phyloP scores from a whole-genome alignment of 2,888 invertebrate species.

The Drosophila maculinotata region DNA sequence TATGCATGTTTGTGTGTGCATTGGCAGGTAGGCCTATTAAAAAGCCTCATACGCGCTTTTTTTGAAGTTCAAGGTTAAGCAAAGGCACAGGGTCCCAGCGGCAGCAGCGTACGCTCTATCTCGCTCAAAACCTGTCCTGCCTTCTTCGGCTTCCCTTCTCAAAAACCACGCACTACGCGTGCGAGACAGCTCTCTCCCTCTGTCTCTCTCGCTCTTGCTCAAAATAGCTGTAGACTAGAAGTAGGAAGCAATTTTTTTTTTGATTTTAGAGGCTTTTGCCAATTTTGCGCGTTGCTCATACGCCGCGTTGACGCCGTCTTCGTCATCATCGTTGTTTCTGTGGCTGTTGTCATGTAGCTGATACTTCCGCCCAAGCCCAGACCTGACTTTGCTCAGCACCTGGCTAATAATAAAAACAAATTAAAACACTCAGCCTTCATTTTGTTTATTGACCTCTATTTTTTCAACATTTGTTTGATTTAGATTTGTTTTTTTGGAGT shows the following conservation, averaged over 20 bases:
- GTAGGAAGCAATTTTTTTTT: constrained; percentile 70
- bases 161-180: constrained; percentile 43
- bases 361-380: constrained; percentile 64
- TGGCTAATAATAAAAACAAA: constrained; percentile 13
- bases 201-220: background rate
- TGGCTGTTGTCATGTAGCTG: constrained; percentile 29
- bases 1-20: constrained; percentile 20
- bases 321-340: background rate
- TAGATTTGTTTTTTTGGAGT: constrained; percentile 13
- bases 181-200: constrained; percentile 15
- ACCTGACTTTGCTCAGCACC: constrained; percentile 39
- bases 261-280: constrained; percentile 31
- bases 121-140: constrained; percentile 59
- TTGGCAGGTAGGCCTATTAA: constrained; percentile 72
- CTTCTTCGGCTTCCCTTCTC: constrained; percentile 23
- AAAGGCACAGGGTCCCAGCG: constrained; percentile 22
- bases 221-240: constrained; percentile 24
- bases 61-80: constrained; percentile 85
- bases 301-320: constrained; percentile 41
- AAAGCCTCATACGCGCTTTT: constrained; percentile 57
- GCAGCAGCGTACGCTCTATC: constrained; percentile 11
- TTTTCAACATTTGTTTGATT: constrained; percentile 6
- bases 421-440: constrained; percentile 72
- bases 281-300: constrained; percentile 55
- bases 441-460: constrained; percentile 82